phyloP scores from a whole-genome alignment of 1,140 invertebrate species.

The Rhizoglyphus robini region DNA sequence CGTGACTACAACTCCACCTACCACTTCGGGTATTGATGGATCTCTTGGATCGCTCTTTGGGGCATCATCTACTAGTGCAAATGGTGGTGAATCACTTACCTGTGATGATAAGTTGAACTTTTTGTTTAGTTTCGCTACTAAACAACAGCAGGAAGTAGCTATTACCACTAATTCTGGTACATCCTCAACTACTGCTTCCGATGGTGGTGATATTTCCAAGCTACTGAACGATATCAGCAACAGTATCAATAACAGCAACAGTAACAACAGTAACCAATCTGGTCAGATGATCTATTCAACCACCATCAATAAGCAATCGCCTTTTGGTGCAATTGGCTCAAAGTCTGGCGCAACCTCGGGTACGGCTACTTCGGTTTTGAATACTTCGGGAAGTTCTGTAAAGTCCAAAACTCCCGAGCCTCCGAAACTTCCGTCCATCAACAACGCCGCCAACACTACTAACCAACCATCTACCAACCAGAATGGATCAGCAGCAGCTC shows the following conservation, averaged over 20 bases:
- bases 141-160: background rate
- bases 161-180: too few species aligned
- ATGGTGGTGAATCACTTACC: background rate
- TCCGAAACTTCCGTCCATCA: background rate
- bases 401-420: background rate
- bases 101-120: slow-evolving; percentile 1
- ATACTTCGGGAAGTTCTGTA: background rate
- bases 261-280: background rate
- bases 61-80: too few species aligned
- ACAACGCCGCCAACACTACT: background rate
- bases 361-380: background rate
- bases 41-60: background rate
- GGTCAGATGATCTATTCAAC: background rate
- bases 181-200: too few species aligned
- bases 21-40: background rate
- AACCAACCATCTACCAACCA: background rate
- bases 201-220: background rate
- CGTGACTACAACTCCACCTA: background rate
- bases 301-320: background rate
- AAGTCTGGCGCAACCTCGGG: background rate
- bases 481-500: too few species aligned
- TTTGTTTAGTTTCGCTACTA: background rate
- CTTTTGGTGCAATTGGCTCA: background rate
- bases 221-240: background rate
- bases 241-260: background rate